phyloP scores from a whole-genome alignment of 2,797 vertebrate genomes.

The Siniperca obscura region DNA sequence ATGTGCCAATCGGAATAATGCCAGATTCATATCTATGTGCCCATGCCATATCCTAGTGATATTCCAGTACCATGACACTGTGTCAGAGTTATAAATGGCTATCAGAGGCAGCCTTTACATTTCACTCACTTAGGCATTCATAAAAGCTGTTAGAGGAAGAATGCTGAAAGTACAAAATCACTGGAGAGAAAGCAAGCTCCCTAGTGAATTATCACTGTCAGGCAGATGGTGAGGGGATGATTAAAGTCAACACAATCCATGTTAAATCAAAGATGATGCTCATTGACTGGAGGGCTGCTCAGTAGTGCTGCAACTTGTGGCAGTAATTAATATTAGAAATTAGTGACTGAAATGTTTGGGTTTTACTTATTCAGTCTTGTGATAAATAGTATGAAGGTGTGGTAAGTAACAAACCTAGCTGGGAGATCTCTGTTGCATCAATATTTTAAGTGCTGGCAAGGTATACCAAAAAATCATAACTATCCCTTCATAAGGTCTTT shows the following conservation, averaged over 20 bases:
- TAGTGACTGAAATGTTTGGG: neutral
- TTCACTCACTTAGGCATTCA: slow-evolving; percentile 15
- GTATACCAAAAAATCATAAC: neutral
- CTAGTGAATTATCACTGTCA: slow-evolving; percentile 25
- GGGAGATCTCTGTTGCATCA: neutral
- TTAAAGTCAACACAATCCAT: slow-evolving; percentile 33
- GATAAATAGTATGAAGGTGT: neutral
- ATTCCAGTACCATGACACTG: neutral
- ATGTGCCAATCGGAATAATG: neutral
- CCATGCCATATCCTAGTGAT: neutral
- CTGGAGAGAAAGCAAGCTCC: slow-evolving; percentile 8
- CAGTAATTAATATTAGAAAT: slow-evolving; percentile 11
- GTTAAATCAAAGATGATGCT: slow-evolving; percentile 28
- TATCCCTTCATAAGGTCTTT: neutral
- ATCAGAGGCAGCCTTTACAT: slow-evolving; percentile 9
- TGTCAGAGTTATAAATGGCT: slow-evolving; percentile 13
- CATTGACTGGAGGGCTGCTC: neutral
- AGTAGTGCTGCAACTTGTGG: slow-evolving; percentile 1
- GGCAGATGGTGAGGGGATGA: slow-evolving; percentile 31
- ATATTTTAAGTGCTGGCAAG: neutral
- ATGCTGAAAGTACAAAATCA: slow-evolving; percentile 10
- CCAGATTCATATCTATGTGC: slow-evolving; percentile 13
- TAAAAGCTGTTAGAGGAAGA: neutral
- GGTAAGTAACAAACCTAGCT: neutral
- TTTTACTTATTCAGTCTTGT: neutral